phyloP scores from a whole-genome alignment of 2,888 invertebrate genomes.

The Caenorhabditis zanzibari region DNA sequence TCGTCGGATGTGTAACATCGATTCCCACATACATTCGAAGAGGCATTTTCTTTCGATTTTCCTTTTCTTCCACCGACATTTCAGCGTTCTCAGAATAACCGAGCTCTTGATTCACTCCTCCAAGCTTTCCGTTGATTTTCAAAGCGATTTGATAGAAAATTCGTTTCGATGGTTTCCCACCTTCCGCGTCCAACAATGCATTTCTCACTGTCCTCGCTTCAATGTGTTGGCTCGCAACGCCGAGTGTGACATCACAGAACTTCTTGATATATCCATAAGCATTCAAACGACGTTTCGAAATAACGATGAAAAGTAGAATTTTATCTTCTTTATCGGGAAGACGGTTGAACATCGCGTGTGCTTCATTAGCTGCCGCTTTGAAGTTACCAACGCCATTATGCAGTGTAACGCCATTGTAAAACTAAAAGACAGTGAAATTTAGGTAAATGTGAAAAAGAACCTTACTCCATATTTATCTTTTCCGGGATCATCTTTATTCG shows the following conservation, averaged over 20 bases:
- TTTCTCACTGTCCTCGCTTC: conserved; percentile 8
- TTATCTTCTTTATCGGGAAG: conserved; percentile 37
- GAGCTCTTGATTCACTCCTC: conserved; percentile 70
- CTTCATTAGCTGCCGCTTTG: background rate
- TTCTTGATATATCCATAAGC: conserved; percentile 54
- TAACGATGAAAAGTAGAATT: conserved; percentile 42
- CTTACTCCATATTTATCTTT: conserved; percentile 20
- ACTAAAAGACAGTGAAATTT: background rate
- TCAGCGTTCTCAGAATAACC: conserved; percentile 48
- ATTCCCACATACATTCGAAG: conserved; percentile 72
- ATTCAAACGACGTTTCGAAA: conserved; percentile 5
- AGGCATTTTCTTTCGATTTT: conserved; percentile 37
- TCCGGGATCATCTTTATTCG: background rate
- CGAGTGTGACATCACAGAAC: conserved; percentile 40
- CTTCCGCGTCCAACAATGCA: background rate
- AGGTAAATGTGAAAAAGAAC: background rate
- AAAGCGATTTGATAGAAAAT: conserved; percentile 67
- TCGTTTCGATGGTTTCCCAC: background rate
- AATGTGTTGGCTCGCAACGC: conserved; percentile 57
- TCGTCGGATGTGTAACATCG: conserved; percentile 74
- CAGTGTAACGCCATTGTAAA: conserved; percentile 20
- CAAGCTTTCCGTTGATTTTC: conserved; percentile 72
- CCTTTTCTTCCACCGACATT: conserved; percentile 51
- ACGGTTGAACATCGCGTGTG: conserved; percentile 26
- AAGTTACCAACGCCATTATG: background rate